Evolutionary conservation across 1,140 invertebrate genomes (phyloP).

Genomic region (Drosophila malerkotliana): DNA sequence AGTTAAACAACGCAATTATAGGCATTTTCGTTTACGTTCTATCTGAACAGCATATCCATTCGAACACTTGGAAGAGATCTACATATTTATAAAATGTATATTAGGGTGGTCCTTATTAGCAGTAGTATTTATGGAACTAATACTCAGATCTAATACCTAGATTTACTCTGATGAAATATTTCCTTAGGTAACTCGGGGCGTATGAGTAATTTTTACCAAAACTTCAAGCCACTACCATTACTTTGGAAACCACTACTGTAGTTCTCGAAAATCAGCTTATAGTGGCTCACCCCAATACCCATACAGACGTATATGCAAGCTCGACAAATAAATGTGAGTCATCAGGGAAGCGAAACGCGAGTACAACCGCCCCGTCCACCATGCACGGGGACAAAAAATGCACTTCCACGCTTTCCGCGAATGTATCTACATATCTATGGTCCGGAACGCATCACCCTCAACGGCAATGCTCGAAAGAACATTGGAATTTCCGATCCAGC

Average conservation of each 20-base stretch:
- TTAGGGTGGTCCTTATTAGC: background rate
- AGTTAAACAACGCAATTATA: constrained; percentile 38
- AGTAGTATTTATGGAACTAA: background rate
- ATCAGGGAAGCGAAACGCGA: constrained; percentile 44
- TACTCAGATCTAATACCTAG: too few relatives aligned
- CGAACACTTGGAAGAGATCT: constrained; percentile 10
- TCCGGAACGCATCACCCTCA: constrained; percentile 10
- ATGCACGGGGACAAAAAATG: constrained; percentile 48
- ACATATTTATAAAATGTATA: constrained; percentile 21
- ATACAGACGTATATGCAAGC: constrained; percentile 17
- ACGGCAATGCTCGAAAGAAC: constrained; percentile 6
- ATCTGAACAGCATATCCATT: constrained; percentile 18
- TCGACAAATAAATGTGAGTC: constrained; percentile 46
- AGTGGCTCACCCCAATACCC: background rate
- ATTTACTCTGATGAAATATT: too few relatives aligned
- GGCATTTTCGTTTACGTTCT: constrained; percentile 18
- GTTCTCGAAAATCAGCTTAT: too few relatives aligned
- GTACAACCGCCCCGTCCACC: constrained; percentile 37
- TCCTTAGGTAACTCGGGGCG: too few relatives aligned
- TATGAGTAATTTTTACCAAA: background rate
- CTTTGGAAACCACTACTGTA: background rate
- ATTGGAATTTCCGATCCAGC: constrained; percentile 1
- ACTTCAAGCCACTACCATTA: background rate
- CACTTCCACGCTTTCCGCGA: constrained; percentile 38
- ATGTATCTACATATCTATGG: constrained; percentile 43